A percentile compares a stretch with the other conserved stretches of the same genome.
Evolutionary conservation across 53 echinoderm and acorn worm species (phyloP).

Genomic region (Mesocentrotus franciscanus): DNA sequence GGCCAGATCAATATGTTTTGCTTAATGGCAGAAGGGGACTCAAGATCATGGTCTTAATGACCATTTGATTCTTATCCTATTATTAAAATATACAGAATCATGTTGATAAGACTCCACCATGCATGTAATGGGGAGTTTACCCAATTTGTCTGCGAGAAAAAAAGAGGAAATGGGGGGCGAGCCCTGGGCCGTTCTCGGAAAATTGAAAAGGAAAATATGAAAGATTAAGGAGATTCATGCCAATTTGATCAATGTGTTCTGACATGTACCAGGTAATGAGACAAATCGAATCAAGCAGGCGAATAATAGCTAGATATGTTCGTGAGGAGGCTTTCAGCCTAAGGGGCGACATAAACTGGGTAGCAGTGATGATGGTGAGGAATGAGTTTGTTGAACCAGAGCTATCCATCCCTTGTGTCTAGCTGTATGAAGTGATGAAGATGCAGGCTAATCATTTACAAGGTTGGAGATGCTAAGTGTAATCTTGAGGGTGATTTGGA

Average conservation of each 20-base stretch:
- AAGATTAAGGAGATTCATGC: background rate
- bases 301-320: background rate
- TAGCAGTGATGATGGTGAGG: background rate
- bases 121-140: conserved; percentile 26
- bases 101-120: background rate
- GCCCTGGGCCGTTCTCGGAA: background rate
- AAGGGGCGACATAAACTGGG: background rate
- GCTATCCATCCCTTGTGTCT: background rate
- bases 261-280: background rate
- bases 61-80: background rate
- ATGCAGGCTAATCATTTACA: conserved; percentile 1
- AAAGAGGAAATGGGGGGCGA: background rate
- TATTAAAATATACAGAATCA: background rate
- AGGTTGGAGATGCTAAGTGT: conserved; percentile 6
- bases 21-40: background rate
- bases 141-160: background rate
- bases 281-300: conserved; percentile 1
- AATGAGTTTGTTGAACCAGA: background rate
- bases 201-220: background rate
- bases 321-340: background rate
- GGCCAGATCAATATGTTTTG: background rate
- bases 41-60: background rate
- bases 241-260: conserved; percentile 14
- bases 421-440: background rate
- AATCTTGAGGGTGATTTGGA: background rate